Evolutionary conservation across 2,888 invertebrate genomes (phyloP).

Genomic region (Beris morrisii): DNA sequence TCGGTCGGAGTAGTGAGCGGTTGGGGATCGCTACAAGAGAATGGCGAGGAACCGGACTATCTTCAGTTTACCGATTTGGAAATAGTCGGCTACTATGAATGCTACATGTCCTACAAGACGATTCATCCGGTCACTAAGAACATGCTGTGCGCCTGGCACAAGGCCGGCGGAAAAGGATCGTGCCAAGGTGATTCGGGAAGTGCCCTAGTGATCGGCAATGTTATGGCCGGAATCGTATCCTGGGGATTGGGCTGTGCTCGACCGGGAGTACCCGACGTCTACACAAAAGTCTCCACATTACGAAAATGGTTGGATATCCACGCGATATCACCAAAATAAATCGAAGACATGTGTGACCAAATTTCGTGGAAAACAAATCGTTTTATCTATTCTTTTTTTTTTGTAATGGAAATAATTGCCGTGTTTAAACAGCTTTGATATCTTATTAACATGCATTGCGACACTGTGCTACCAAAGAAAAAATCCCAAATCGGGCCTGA

Average conservation of each 20-base stretch:
- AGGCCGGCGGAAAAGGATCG: conserved; percentile 9
- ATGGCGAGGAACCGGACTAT: conserved; percentile 18
- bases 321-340: background rate
- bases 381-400: no score
- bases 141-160: conserved; percentile 23
- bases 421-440: no score
- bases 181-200: conserved; percentile 27
- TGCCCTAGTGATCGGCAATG: conserved; percentile 18
- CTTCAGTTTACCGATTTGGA: conserved; percentile 17
- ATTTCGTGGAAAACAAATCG: no score
- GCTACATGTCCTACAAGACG: conserved; percentile 5
- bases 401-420: no score
- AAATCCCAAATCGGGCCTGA: no score
- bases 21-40: conserved; percentile 16
- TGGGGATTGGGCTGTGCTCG: conserved; percentile 26
- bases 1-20: conserved; percentile 18
- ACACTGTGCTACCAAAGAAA: no score
- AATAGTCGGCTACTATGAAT: conserved; percentile 6
- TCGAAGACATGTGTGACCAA: no score
- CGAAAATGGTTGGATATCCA: conserved; percentile 19
- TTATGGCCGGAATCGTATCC: conserved; percentile 23
- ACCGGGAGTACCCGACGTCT: conserved; percentile 14
- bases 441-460: no score
- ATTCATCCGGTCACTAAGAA: conserved; percentile 16
- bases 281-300: conserved; percentile 13